phyloP scores from a whole-genome alignment of 2,888 invertebrate species.

The Rotaria magnacalcarata region DNA sequence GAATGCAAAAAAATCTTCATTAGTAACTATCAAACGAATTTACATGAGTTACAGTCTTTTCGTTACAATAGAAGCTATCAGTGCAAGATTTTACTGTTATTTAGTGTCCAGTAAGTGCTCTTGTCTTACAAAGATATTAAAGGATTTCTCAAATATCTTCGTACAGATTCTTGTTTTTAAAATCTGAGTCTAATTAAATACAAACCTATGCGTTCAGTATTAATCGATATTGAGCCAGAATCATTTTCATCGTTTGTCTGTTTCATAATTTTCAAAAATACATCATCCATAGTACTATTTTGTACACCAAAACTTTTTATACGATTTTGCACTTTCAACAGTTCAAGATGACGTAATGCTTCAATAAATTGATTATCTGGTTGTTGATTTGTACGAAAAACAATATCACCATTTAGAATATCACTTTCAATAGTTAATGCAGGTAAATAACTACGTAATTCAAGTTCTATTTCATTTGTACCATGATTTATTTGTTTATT shows the following conservation, averaged over 20 bases:
- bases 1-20: too few species aligned
- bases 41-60: too few species aligned
- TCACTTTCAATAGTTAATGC: background rate
- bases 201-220: background rate
- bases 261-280: background rate
- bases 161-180: too few species aligned
- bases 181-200: background rate
- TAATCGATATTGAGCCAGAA: background rate
- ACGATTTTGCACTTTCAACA: background rate
- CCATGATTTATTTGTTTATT: background rate
- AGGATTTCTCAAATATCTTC: too few species aligned
- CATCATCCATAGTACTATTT: conserved; percentile 32
- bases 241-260: background rate
- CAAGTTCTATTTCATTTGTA: background rate
- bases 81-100: too few species aligned
- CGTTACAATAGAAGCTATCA: too few species aligned
- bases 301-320: background rate
- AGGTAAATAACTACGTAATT: background rate
- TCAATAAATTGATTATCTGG: background rate
- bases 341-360: background rate
- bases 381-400: conserved; percentile 27
- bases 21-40: too few species aligned
- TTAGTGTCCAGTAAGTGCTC: too few species aligned
- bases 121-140: too few species aligned
- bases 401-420: background rate